A percentile compares a stretch with the other conserved stretches of the same genome.
These are phyloP conservation scores for Homarus gammarus DNA, from an alignment of 2,888 invertebrate genomes.

Conservation along the genomic window DNA sequence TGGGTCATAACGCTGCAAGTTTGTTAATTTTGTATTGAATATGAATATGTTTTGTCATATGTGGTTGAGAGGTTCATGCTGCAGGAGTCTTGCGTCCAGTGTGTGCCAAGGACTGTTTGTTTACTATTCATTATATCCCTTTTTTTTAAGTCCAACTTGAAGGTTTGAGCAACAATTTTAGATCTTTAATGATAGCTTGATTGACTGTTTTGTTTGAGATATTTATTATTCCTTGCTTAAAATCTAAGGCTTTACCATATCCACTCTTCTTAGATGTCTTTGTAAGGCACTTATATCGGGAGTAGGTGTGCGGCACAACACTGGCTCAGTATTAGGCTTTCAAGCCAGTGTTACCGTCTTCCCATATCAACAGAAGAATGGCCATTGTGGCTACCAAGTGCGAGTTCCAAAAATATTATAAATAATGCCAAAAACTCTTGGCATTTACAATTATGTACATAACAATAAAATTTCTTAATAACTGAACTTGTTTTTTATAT, in stretches of 20 bases:
- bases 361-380: neutral
- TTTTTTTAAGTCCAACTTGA: neutral
- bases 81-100: constrained; percentile 4
- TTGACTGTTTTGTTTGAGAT: constrained; percentile 2
- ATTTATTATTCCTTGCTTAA: constrained; percentile 4
- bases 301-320: neutral
- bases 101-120: constrained; percentile 1
- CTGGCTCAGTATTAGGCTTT: neutral
- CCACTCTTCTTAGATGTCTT: neutral
- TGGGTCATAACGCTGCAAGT: neutral
- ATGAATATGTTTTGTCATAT: neutral
- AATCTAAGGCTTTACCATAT: neutral
- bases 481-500: neutral
- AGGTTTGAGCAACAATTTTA: neutral
- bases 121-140: neutral
- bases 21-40: neutral
- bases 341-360: neutral
- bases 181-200: constrained; percentile 4
- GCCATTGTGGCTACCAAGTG: neutral
- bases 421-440: neutral
- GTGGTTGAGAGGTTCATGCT: neutral
- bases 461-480: constrained; percentile 4
- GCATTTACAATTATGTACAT: constrained; percentile 1
- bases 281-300: neutral
- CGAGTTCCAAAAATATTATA: neutral